Percentiles rank a stretch among this genome's conserved stretches.
phyloP scores from a whole-genome alignment of 2,888 invertebrate species.

The Xestia sexstrigata region DNA sequence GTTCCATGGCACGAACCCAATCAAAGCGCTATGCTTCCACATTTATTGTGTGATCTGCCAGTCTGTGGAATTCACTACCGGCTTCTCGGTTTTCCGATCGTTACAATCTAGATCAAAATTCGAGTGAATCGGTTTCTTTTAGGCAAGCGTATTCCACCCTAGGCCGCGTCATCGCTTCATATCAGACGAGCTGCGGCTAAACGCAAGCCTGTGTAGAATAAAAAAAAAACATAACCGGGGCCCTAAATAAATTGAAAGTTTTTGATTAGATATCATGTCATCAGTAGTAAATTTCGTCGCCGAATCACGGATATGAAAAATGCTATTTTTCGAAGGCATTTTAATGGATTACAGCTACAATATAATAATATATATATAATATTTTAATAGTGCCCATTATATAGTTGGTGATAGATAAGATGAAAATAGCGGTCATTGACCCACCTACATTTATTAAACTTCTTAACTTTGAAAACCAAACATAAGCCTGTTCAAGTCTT shows the following conservation, averaged over 20 bases:
- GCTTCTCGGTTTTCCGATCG: neutral
- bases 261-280: too few species aligned
- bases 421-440: too few species aligned
- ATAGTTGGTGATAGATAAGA: too few species aligned
- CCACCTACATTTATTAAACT: too few species aligned
- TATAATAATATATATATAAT: too few species aligned
- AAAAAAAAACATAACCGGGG: neutral
- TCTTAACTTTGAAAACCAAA: too few species aligned
- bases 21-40: too few species aligned
- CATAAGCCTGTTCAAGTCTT: too few species aligned
- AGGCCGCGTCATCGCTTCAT: neutral
- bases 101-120: neutral
- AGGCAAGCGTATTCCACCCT: neutral
- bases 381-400: neutral
- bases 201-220: neutral
- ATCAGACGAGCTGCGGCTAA: neutral
- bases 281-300: neutral
- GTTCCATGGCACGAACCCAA: too few species aligned
- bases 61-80: too few species aligned
- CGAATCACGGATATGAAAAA: neutral
- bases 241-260: neutral
- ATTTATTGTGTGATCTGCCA: too few species aligned
- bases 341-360: neutral
- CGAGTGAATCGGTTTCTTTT: neutral
- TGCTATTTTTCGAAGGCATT: neutral